Percentiles rank a stretch among this genome's conserved stretches.
Evolutionary conservation across 2,113 vertebrate genomes (phyloP).

Genomic region (Pan paniscus): DNA sequence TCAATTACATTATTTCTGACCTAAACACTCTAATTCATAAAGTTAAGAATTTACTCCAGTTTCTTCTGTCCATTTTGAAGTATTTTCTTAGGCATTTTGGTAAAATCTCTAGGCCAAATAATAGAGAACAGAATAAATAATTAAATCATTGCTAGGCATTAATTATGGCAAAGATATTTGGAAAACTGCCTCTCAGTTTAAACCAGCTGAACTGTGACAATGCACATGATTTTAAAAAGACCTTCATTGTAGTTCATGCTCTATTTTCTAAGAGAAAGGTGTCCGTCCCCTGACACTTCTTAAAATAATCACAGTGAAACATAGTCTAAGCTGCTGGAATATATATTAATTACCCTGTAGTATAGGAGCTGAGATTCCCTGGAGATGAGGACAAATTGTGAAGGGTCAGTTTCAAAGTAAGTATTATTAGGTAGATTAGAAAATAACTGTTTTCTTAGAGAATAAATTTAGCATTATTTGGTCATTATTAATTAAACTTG

Average conservation of each 20-base stretch:
- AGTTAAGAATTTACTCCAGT: background rate
- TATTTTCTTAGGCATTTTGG: background rate
- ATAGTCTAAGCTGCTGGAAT: conserved; percentile 33
- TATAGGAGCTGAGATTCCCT: conserved; percentile 56
- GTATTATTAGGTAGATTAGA: conserved; percentile 63
- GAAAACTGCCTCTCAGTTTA: background rate
- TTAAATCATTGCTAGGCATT: background rate
- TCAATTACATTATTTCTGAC: background rate
- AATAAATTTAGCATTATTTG: conserved; percentile 24
- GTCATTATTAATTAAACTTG: conserved; percentile 53
- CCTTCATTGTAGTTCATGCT: background rate
- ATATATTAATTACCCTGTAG: conserved; percentile 65
- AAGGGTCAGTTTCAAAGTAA: conserved; percentile 72
- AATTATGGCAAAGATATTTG: background rate
- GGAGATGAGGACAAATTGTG: conserved; percentile 55
- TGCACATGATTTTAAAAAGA: background rate
- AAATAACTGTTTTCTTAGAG: conserved; percentile 21
- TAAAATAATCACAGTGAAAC: conserved; percentile 57
- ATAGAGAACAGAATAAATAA: background rate
- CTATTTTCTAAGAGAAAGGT: conserved; percentile 58
- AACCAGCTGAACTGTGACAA: background rate
- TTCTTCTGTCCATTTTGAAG: background rate
- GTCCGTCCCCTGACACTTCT: conserved; percentile 55
- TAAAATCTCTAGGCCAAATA: conserved; percentile 17
- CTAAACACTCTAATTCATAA: background rate